phyloP scores from a whole-genome alignment of 1,140 invertebrate species.

The Diachasmimorpha longicaudata region DNA sequence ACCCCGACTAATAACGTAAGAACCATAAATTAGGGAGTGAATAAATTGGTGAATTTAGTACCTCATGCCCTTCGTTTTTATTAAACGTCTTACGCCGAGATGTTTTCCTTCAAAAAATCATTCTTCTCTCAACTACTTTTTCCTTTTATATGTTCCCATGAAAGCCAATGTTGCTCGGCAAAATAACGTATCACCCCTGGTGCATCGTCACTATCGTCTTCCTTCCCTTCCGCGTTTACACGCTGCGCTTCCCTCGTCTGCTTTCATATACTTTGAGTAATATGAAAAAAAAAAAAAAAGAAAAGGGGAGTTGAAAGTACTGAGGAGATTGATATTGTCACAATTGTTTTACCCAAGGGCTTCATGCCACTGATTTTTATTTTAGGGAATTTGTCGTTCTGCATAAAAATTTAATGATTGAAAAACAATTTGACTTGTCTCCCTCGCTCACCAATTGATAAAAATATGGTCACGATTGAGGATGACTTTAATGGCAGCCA shows the following conservation, averaged over 20 bases:
- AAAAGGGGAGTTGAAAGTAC: neutral
- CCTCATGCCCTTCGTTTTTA: neutral
- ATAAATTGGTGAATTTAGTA: neutral
- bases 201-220: neutral
- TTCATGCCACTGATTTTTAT: too few species aligned
- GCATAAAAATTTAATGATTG: neutral
- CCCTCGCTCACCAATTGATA: neutral
- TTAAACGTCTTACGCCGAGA: too few species aligned
- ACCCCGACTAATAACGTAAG: neutral
- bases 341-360: too few species aligned
- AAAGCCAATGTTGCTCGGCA: slow-evolving; percentile 26
- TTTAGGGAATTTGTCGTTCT: too few species aligned
- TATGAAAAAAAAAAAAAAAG: neutral
- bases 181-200: slow-evolving; percentile 20
- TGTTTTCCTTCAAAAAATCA: slow-evolving; percentile 16
- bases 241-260: slow-evolving; percentile 4
- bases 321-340: neutral
- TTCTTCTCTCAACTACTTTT: slow-evolving; percentile 22
- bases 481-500: neutral
- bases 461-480: neutral
- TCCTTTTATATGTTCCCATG: slow-evolving; percentile 19
- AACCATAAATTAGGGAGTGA: neutral
- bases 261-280: slow-evolving; percentile 15
- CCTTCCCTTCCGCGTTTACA: neutral
- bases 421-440: neutral